These are phyloP conservation scores for Synanceia verrucosa DNA, from an alignment of 2,797 vertebrate genomes.

Conservation along the genomic window DNA sequence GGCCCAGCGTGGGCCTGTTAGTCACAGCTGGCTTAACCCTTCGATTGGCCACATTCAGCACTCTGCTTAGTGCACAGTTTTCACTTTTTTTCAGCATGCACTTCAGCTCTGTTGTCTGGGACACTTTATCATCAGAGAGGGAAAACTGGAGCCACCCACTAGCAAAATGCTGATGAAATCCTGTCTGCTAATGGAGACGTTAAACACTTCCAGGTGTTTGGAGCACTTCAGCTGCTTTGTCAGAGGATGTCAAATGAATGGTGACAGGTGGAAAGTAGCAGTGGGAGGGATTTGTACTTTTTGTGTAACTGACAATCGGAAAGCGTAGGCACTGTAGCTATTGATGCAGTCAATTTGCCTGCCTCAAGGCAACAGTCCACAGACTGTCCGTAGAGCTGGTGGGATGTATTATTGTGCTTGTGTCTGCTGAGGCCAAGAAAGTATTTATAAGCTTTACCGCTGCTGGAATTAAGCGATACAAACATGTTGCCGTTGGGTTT, in stretches of 20 bases:
- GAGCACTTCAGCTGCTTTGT: slow-evolving; percentile 9
- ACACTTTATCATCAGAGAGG: slow-evolving; percentile 44
- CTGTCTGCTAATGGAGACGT: slow-evolving; percentile 20
- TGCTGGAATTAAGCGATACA: slow-evolving; percentile 42
- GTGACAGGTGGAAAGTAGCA: slow-evolving; percentile 27
- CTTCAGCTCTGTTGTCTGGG: slow-evolving; percentile 32
- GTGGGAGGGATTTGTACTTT: slow-evolving; percentile 39
- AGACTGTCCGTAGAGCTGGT: slow-evolving; percentile 18
- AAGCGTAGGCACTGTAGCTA: slow-evolving; percentile 17
- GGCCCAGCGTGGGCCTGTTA: slow-evolving; percentile 66
- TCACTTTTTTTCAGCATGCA: slow-evolving; percentile 11
- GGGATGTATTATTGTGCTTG: slow-evolving; percentile 24
- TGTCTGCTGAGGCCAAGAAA: slow-evolving; percentile 17
- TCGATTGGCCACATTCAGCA: slow-evolving; percentile 57
- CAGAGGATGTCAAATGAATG: slow-evolving; percentile 38
- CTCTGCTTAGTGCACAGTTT: slow-evolving; percentile 56
- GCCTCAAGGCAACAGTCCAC: slow-evolving; percentile 50
- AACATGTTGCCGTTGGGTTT: slow-evolving; percentile 42
- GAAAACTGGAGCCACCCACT: slow-evolving; percentile 39
- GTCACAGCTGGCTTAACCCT: slow-evolving; percentile 76
- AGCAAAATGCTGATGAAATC: slow-evolving; percentile 41
- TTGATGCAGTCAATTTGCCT: slow-evolving; percentile 60
- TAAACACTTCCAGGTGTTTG: slow-evolving; percentile 30
- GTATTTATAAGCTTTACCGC: slow-evolving; percentile 46
- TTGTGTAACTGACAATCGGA: slow-evolving; percentile 45